Conservation (phyloP, 2,113 vertebrate species). For the Stigmatopora nigra region DNA sequence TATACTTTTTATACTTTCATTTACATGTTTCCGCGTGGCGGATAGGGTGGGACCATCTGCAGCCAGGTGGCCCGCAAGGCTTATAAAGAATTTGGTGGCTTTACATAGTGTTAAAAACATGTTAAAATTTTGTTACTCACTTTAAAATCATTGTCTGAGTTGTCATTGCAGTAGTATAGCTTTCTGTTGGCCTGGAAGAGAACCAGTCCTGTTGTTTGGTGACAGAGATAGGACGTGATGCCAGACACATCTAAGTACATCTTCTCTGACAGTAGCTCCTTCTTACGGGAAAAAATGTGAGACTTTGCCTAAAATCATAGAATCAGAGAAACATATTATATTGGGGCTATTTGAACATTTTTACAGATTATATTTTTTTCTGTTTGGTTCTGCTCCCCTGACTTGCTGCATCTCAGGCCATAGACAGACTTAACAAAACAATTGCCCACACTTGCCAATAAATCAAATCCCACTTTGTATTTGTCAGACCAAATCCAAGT, state of each 20-base stretch:
- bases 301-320: not conserved
- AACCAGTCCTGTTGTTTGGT: constrained; percentile 86
- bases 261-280: constrained; percentile 87
- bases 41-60: too few relatives aligned
- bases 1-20: too few relatives aligned
- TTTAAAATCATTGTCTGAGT: constrained; percentile 87
- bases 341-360: too few relatives aligned
- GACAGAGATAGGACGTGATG: constrained; percentile 95
- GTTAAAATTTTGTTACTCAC: constrained; percentile 68
- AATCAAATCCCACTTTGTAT: too few relatives aligned
- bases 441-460: too few relatives aligned
- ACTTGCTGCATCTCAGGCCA: too few relatives aligned
- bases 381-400: not conserved
- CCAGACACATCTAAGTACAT: constrained; percentile 91
- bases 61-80: too few relatives aligned
- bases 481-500: too few relatives aligned
- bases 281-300: constrained; percentile 90
- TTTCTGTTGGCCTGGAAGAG: constrained; percentile 98
- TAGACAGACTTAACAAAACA: too few relatives aligned
- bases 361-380: not conserved
- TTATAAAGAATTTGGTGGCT: too few relatives aligned
- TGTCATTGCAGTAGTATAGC: constrained; percentile 92
- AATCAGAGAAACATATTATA: not conserved
- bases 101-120: not conserved
- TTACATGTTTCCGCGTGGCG: too few relatives aligned